Base-by-base conservation (phyloP, 2,797 vertebrate genomes). In the Lepus oiostolus region DNA sequence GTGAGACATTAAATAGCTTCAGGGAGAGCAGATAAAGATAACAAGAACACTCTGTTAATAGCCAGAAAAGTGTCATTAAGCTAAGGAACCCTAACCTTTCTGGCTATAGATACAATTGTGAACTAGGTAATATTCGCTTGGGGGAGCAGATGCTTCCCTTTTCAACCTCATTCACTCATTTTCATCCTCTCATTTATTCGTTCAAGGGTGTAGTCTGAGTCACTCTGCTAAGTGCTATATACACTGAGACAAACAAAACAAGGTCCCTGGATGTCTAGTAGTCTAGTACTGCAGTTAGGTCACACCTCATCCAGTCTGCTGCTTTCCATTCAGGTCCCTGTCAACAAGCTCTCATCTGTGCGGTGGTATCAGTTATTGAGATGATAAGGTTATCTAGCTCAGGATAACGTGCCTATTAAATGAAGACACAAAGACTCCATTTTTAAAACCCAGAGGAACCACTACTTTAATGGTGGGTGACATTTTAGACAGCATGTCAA, bases 1-100 rank as follows among this genome's bases (percentile, higher is more conserved):
- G 86, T 95, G 94, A 97, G 91, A 95, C 35, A 81, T 93, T 81
- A 96, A 86, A 95, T 93, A 94, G 65, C 79, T 95, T 60, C 10
- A 71, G 81, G 68, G 58, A 91, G 50, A 92, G 32, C 67, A 28
- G 28, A 86, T 13, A 84, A 76, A 91, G 65, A 90, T 68, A 80
- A 81, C 92, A 93, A 77, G 71, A 94, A 75, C 65, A 84, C 19
- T 82, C 63, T 74, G 79, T 90, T 91, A 95, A 92, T 54, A 90
- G 67, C 22, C 82, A 90, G 91, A 21, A 90, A 88, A 75, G 74
- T 13, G 26, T 93, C 67, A 77, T 65, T 77, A 88, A 94, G 38
- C 30, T 5, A 21, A 95, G 12, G 77, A 81, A 79, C 30, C 42
- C 50, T 26, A 87, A 38, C 7, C 24, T 82, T 93, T 85, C 79